Evolutionary conservation across 2,113 vertebrate species (phyloP).

Genomic region (Rhea pennata): DNA sequence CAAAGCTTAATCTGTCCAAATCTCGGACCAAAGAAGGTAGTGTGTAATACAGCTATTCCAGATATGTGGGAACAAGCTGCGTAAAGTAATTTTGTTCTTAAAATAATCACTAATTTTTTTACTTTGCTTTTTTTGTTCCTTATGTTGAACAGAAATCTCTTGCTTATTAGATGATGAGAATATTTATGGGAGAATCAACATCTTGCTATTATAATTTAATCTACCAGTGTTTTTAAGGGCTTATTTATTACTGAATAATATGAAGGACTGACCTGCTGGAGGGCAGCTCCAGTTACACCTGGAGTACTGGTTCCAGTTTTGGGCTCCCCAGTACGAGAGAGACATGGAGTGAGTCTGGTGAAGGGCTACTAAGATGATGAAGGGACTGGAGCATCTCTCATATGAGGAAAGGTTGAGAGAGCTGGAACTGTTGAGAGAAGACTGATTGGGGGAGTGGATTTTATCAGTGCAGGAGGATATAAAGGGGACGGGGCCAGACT

Average conservation of each 20-base stretch:
- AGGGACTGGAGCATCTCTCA: neutral
- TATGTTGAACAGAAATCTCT: neutral
- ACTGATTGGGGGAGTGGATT: too few species aligned
- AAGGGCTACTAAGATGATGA: neutral
- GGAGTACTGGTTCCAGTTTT: neutral
- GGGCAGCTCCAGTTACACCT: too few species aligned
- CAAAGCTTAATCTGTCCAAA: neutral
- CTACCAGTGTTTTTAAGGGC: neutral
- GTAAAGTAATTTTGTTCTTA: neutral
- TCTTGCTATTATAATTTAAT: accelerated
- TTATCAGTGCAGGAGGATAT: neutral
- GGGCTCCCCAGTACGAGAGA: too few species aligned
- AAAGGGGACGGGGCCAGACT: neutral
- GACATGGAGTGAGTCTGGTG: neutral
- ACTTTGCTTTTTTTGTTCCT: neutral
- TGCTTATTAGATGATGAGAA: neutral
- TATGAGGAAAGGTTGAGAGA: neutral
- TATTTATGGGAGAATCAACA: neutral
- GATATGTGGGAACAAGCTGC: neutral
- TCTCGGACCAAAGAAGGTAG: neutral
- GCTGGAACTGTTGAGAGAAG: neutral
- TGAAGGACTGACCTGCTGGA: neutral
- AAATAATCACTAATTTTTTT: accelerated
- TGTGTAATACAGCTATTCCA: neutral
- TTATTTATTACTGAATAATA: neutral